Percentiles rank a stretch among this genome's conserved stretches.
These are phyloP conservation scores for Limenitis camilla DNA, from an alignment of 2,888 invertebrate genomes.

Conservation along the genomic window DNA sequence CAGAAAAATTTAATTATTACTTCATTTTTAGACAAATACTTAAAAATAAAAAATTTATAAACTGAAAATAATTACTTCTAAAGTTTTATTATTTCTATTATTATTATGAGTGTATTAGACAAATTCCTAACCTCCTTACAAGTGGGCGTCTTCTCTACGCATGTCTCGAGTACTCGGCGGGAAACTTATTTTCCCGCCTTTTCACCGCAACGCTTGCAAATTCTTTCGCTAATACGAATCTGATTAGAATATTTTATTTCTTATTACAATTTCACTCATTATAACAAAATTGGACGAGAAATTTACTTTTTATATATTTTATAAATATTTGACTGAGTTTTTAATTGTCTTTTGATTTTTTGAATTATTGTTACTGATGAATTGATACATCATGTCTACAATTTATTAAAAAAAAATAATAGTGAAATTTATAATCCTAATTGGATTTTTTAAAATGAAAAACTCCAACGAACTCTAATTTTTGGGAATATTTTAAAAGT, in stretches of 20 bases:
- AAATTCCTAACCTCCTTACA: conserved; percentile 12
- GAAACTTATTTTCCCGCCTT: conserved; percentile 71
- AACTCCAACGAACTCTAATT: conserved; percentile 6
- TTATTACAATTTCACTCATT: neutral
- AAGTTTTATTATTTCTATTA: neutral
- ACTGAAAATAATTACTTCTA: neutral
- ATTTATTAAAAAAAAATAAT: no score
- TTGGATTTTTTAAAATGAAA: neutral
- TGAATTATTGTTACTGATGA: no score
- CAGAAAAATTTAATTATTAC: no score
- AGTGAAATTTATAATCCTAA: neutral
- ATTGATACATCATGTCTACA: no score
- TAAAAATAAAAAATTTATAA: neutral
- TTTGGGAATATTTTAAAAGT: conserved; percentile 6
- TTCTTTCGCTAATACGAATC: conserved; percentile 49
- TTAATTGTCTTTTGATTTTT: no score
- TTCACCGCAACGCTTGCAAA: conserved; percentile 45
- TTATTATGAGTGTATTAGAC: conserved; percentile 1
- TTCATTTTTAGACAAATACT: no score
- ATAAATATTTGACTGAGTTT: neutral
- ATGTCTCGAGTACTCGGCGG: conserved; percentile 62
- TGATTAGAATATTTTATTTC: conserved; percentile 37
- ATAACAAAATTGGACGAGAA: no score
- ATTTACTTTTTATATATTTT: neutral
- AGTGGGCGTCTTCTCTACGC: conserved; percentile 47